A percentile compares a stretch with the other conserved stretches of the same genome.
phyloP scores from a whole-genome alignment of 2,797 vertebrate species.

The Tympanoctomys barrerae region DNA sequence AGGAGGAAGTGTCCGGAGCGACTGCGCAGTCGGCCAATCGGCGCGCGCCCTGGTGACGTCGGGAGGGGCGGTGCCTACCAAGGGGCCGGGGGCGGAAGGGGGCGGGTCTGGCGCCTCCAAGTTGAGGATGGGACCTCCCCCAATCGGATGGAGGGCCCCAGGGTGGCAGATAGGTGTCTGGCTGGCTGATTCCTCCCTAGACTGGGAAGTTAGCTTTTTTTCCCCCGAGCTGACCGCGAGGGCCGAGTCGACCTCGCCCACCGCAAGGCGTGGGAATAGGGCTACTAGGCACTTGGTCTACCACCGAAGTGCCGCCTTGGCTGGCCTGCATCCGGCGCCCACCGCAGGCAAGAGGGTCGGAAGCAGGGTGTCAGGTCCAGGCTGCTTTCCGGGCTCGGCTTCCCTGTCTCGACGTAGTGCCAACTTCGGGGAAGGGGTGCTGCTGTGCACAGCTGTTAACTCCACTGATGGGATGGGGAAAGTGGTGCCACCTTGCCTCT shows the following conservation, averaged over 20 bases:
- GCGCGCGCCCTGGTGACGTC: slow-evolving; percentile 64
- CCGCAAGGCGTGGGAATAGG: background rate
- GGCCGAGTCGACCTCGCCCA: too few species aligned
- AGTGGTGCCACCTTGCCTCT: slow-evolving; percentile 8
- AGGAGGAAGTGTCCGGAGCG: slow-evolving; percentile 92
- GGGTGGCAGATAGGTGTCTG: background rate
- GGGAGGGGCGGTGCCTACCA: background rate
- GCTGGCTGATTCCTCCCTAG: background rate
- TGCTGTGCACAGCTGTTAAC: background rate
- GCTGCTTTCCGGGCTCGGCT: background rate
- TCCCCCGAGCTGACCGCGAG: background rate
- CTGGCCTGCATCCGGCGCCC: slow-evolving; percentile 66
- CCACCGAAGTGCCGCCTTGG: slow-evolving; percentile 35
- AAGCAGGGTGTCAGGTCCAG: slow-evolving; percentile 42
- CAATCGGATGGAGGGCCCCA: fast-evolving
- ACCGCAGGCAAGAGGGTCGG: slow-evolving; percentile 45
- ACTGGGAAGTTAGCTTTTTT: slow-evolving; percentile 48
- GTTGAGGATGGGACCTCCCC: background rate
- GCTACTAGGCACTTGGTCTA: slow-evolving; percentile 12
- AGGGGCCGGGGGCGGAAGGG: slow-evolving; percentile 71
- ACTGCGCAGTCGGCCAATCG: slow-evolving; percentile 88
- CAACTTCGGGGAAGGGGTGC: background rate
- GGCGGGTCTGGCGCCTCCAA: background rate
- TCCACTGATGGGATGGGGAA: background rate
- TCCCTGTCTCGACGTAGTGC: background rate